These are phyloP conservation scores for Macquaria ambigua DNA, from an alignment of 2,113 vertebrate genomes.

Conservation along the genomic window DNA sequence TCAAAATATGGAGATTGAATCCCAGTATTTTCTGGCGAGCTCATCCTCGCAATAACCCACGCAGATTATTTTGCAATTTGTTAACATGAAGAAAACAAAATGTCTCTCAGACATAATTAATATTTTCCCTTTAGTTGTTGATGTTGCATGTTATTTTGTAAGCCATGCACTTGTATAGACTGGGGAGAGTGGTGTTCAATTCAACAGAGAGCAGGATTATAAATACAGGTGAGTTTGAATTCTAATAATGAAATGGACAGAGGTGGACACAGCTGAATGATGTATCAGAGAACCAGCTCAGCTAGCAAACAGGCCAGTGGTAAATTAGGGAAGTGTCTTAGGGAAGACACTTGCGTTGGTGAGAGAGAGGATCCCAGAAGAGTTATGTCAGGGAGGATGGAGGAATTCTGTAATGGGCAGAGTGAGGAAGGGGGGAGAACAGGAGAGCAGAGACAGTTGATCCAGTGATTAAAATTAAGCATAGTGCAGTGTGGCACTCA, in stretches of 20 bases:
- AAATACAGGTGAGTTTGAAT: slow-evolving; percentile 43
- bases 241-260: slow-evolving; percentile 43
- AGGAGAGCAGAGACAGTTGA: slow-evolving; percentile 37
- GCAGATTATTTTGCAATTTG: not conserved
- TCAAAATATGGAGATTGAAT: not conserved
- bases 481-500: slow-evolving; percentile 52
- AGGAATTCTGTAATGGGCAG: slow-evolving; percentile 46
- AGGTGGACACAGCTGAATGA: slow-evolving; percentile 45
- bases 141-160: not conserved
- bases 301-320: slow-evolving; percentile 27
- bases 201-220: slow-evolving; percentile 51
- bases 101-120: not conserved
- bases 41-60: not conserved
- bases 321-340: slow-evolving; percentile 49
- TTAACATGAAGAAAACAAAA: not conserved
- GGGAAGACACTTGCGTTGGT: slow-evolving; percentile 12
- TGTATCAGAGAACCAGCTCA: slow-evolving; percentile 18
- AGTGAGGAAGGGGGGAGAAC: slow-evolving; percentile 16
- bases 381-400: slow-evolving; percentile 42
- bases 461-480: slow-evolving; percentile 63
- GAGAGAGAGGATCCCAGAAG: slow-evolving; percentile 48
- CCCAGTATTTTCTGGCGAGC: not conserved
- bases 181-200: not conserved
- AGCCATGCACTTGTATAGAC: not conserved
- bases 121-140: not conserved